Percentiles rank a stretch among this genome's conserved stretches.
Evolutionary conservation across 2,888 invertebrate genomes (phyloP).

Genomic region (Protophormia terraenovae): DNA sequence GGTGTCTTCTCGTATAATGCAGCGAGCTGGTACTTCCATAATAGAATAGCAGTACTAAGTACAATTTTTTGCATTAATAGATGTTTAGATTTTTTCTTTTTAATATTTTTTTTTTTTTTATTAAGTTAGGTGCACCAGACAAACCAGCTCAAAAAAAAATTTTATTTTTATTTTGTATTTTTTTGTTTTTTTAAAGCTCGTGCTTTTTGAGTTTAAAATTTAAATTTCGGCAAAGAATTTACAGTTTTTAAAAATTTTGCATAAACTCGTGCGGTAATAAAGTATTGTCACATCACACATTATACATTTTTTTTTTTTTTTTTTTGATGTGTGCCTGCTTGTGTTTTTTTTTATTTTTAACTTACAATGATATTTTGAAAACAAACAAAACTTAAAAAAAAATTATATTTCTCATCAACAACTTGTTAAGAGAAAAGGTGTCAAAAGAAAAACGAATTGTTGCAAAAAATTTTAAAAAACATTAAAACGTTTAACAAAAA

Average conservation of each 20-base stretch:
- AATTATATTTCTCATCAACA: neutral
- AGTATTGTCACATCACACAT: slow-evolving; percentile 11
- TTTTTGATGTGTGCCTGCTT: neutral
- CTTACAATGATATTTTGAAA: slow-evolving; percentile 34
- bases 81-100: neutral
- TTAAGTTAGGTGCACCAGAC: neutral
- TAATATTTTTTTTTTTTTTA: neutral
- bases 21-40: slow-evolving; percentile 16
- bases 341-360: neutral
- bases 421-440: slow-evolving; percentile 7
- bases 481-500: neutral
- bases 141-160: slow-evolving; percentile 25
- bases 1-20: slow-evolving; percentile 37
- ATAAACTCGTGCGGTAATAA: slow-evolving; percentile 38
- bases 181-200: neutral
- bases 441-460: neutral
- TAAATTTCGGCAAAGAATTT: slow-evolving; percentile 5
- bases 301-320: too few relatives aligned
- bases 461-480: neutral
- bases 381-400: neutral
- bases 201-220: slow-evolving; percentile 15
- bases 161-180: neutral
- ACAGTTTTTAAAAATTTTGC: neutral
- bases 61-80: slow-evolving; percentile 22
- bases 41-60: slow-evolving; percentile 16